A percentile compares a stretch with the other conserved stretches of the same genome.
phyloP scores from a whole-genome alignment of 2,888 invertebrate species.

The Ypsolopha sequella region DNA sequence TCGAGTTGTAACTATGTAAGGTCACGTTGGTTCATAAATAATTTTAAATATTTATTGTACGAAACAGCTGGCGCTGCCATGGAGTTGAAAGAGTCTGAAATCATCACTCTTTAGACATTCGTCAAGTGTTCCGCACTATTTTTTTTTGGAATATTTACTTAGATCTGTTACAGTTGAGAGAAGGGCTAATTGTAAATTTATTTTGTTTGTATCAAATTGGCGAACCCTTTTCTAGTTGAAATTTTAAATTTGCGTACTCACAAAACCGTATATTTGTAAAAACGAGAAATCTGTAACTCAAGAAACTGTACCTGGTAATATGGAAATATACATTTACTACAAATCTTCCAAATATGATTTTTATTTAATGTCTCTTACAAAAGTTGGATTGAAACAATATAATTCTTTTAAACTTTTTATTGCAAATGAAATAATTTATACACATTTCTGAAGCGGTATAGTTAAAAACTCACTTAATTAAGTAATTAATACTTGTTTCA shows the following conservation, averaged over 20 bases:
- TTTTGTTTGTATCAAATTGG: conserved; percentile 16
- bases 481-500: not conserved
- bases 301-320: conserved; percentile 67
- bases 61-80: not conserved
- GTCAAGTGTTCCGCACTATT: not conserved
- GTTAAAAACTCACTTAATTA: not conserved
- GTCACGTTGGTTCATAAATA: not conserved
- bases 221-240: conserved; percentile 37
- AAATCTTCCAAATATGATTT: conserved; percentile 36
- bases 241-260: conserved; percentile 37
- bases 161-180: not conserved
- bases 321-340: conserved; percentile 69
- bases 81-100: not conserved
- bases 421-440: conserved; percentile 38
- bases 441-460: not conserved
- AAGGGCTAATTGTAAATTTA: not conserved
- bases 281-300: conserved; percentile 42
- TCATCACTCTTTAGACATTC: not conserved
- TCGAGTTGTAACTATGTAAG: not conserved
- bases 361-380: not conserved
- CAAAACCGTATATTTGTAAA: conserved; percentile 44
- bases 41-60: not conserved
- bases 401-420: conserved; percentile 29
- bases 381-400: not conserved
- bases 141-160: not conserved